phyloP scores from a whole-genome alignment of 2,113 vertebrate species.

The Anhinga anhinga region DNA sequence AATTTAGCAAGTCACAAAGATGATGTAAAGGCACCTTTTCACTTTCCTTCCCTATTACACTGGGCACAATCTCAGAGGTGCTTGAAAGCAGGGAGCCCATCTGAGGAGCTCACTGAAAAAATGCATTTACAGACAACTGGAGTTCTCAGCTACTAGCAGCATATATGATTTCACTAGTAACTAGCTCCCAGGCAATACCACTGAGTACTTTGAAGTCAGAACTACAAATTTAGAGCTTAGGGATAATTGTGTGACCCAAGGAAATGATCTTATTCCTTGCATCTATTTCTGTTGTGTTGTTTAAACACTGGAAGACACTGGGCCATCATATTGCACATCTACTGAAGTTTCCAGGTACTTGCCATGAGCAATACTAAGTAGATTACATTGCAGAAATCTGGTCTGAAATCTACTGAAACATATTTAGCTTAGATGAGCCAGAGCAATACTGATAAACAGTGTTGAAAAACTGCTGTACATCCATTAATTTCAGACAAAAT shows the following conservation, averaged over 20 bases:
- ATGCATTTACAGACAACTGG: background rate
- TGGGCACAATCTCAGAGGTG: background rate
- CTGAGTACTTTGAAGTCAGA: background rate
- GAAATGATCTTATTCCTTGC: background rate
- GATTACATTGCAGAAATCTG: background rate
- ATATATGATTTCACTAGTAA: background rate
- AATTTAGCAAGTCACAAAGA: background rate
- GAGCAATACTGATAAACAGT: background rate
- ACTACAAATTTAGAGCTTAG: background rate
- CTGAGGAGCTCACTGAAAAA: background rate
- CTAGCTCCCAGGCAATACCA: background rate
- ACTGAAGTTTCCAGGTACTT: background rate
- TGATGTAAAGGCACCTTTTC: background rate
- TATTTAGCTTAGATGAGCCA: background rate
- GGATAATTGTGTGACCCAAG: background rate
- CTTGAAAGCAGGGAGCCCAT: background rate
- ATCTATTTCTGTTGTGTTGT: background rate
- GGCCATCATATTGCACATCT: background rate
- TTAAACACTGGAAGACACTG: background rate
- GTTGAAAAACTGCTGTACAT: background rate
- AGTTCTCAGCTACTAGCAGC: background rate
- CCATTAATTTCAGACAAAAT: constrained; percentile 24
- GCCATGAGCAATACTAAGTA: background rate
- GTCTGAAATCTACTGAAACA: background rate
- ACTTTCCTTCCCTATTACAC: background rate